These are phyloP conservation scores for Heliornis fulica DNA, from an alignment of 2,113 vertebrate species.

Conservation along the genomic window DNA sequence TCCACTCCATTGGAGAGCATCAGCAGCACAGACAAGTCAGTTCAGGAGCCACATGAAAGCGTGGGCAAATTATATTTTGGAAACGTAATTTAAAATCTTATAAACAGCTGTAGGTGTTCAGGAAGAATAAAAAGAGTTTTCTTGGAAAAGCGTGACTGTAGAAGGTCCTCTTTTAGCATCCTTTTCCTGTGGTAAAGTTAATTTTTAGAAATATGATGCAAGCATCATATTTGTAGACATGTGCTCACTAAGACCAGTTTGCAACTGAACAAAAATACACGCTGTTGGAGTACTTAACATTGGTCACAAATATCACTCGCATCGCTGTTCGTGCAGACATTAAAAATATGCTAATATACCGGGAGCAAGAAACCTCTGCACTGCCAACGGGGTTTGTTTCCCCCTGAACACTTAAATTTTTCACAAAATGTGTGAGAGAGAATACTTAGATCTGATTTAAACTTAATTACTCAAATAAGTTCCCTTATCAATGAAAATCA, in stretches of 20 bases:
- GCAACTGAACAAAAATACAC: slow-evolving; percentile 19
- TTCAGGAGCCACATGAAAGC: slow-evolving; percentile 27
- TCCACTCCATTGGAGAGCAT: slow-evolving; percentile 68
- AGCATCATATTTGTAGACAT: slow-evolving; percentile 63
- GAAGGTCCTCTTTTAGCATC: slow-evolving; percentile 72
- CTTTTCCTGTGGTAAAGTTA: slow-evolving; percentile 58
- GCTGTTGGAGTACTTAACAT: neutral
- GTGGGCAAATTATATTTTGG: neutral
- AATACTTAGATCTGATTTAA: neutral
- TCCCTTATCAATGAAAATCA: neutral
- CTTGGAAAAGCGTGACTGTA: slow-evolving; percentile 9
- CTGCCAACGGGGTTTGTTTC: neutral
- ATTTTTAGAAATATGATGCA: slow-evolving; percentile 61
- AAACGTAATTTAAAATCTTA: neutral
- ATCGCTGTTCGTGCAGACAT: slow-evolving; percentile 24
- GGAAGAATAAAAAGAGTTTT: slow-evolving; percentile 40
- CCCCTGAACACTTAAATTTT: neutral
- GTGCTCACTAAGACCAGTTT: slow-evolving; percentile 31
- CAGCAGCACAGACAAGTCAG: slow-evolving; percentile 58
- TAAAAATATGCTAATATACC: neutral
- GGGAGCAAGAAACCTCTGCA: neutral
- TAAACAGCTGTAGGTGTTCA: neutral
- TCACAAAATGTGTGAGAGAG: neutral
- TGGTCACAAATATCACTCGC: neutral
- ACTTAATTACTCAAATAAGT: neutral